Evolutionary conservation across 2,113 vertebrate species (phyloP).

Genomic region (Actenoides hombroni): DNA sequence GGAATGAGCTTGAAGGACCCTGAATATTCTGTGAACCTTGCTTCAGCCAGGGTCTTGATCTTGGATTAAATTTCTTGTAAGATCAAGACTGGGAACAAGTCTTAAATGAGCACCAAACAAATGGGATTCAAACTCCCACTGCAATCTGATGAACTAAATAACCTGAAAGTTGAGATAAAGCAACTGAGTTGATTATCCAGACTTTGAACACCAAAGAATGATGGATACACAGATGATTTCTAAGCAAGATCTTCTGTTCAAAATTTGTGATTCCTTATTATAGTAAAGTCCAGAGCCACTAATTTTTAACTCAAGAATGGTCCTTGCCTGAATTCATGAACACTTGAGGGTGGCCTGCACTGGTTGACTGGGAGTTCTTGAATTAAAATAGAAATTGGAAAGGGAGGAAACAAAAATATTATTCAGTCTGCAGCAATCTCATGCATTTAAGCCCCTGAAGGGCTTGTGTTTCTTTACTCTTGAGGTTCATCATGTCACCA

Average conservation of each 20-base stretch:
- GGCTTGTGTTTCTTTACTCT: constrained; percentile 29
- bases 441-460: not conserved
- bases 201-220: not conserved
- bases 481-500: constrained; percentile 50
- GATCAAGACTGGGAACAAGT: accelerated
- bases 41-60: not conserved
- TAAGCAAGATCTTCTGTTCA: not conserved
- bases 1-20: not conserved
- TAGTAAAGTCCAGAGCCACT: not conserved
- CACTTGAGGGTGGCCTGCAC: not conserved
- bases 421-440: not conserved
- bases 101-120: not conserved
- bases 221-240: not conserved
- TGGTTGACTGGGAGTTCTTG: not conserved
- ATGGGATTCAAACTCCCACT: not conserved
- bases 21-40: not conserved
- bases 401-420: constrained; percentile 50
- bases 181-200: not conserved
- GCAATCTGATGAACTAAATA: not conserved
- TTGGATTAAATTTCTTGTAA: not conserved
- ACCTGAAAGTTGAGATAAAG: not conserved
- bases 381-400: constrained; percentile 19
- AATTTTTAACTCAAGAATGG: not conserved
- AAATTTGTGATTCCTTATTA: not conserved
- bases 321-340: not conserved